Evolutionary conservation across 1,140 invertebrate species (phyloP).

Genomic region (Aphaenogaster ashmeadi): DNA sequence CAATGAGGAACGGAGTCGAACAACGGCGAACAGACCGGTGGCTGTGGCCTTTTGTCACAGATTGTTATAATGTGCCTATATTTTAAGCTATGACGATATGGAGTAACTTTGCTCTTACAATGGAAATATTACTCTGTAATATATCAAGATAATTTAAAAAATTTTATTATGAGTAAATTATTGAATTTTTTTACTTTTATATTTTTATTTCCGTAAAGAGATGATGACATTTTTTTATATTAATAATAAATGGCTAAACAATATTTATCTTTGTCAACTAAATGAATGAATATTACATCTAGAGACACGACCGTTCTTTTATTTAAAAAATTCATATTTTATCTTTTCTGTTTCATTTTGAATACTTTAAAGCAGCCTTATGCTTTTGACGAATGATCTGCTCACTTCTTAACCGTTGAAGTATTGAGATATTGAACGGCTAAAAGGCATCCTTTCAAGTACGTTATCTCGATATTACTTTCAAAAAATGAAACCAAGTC

Average conservation of each 20-base stretch:
- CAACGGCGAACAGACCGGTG: slow-evolving; percentile 49
- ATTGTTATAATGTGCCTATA: slow-evolving; percentile 12
- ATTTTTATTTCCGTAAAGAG: background rate
- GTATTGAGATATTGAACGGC: background rate
- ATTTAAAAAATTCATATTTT: slow-evolving; percentile 3
- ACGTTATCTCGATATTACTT: slow-evolving; percentile 22
- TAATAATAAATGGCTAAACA: background rate
- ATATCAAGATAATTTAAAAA: background rate
- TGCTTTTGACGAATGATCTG: slow-evolving; percentile 1
- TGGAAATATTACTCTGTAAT: background rate
- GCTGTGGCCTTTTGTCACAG: background rate
- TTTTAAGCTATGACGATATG: background rate
- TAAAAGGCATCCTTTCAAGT: background rate
- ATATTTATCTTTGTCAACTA: background rate
- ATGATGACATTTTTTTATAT: background rate
- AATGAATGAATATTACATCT: background rate
- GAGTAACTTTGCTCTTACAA: background rate
- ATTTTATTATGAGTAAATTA: background rate
- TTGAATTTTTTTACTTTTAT: background rate
- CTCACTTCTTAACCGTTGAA: background rate
- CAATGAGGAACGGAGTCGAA: slow-evolving; percentile 48
- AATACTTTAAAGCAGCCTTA: slow-evolving; percentile 1
- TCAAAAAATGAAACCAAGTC: slow-evolving; percentile 29
- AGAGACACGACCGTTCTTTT: background rate
- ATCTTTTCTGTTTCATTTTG: background rate